Base-by-base conservation (phyloP, 2,113 vertebrate genomes). In the Naja naja region DNA sequence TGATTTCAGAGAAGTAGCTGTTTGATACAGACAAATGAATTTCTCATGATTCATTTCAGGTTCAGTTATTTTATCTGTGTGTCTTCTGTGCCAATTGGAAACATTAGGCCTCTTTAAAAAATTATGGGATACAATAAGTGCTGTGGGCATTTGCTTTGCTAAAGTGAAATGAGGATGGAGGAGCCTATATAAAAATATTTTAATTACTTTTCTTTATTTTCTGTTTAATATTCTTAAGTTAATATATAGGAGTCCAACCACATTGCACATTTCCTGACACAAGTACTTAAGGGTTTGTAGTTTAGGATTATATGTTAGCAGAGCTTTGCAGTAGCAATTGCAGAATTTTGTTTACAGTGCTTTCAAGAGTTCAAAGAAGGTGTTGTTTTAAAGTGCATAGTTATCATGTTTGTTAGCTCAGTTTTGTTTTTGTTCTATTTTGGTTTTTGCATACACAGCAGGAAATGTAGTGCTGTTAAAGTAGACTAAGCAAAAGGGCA, bases 171-270 rank as follows among this genome's bases (percentile, higher is more conserved):
- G 97, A 97, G 52, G 89, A 93, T 91, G 95, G 94, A 95, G 94
- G 95, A 97, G 90, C 97, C 98, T 97, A 98, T 98, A 97, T 97
- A 96, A 95, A 97, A 97, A 98, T 98, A 97, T 97, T 98, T 98
- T 98, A 98, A 98, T 98, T 98, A 97, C 96, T 97, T 98, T 97
- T 91, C 95, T 92, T 97, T 97, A 97, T 97, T 98, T 98, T 97
- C 96, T 97, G 97, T 97, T 97, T 97, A 97, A 97, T 97, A 93
- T 95, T 97, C 95, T 97, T 98, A 96, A 97, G 97, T 94, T 96
- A 97, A 91, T 94, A 96, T 95, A 93, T 93, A 88, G 96, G 93
- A 97, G 94, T 93, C 95, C 54, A 93, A 10, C 7, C n/a, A 95
- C 95, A 97, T 97, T 97, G 96, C 88, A 95, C 96, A 97, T 94